Conservation (phyloP, 2,113 vertebrate species). For the Pristiophorus japonicus region DNA sequence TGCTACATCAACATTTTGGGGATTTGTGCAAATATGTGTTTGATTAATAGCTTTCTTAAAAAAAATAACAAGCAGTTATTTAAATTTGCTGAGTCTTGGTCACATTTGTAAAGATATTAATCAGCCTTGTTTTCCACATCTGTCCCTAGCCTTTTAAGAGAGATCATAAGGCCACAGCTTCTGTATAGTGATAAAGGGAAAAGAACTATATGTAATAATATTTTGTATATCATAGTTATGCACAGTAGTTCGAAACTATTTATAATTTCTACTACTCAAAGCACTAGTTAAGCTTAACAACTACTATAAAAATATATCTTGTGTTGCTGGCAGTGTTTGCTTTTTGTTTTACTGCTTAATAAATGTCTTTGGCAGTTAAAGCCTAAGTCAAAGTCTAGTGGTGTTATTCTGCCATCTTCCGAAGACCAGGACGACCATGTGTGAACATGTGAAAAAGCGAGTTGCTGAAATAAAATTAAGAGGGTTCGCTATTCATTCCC, state of each 20-base stretch:
- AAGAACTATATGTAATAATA: not conserved
- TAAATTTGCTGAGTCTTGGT: not conserved
- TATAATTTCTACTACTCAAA: not conserved
- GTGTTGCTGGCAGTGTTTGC: not conserved
- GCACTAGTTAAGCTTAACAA: not conserved
- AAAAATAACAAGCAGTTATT: not conserved
- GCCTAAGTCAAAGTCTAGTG: not conserved
- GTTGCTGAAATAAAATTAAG: not conserved
- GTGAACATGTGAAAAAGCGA: not conserved
- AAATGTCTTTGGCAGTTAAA: not conserved
- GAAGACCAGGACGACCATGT: not conserved
- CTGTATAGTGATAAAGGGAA: not conserved
- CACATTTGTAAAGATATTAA: not conserved
- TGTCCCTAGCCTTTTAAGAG: not conserved
- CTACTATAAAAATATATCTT: not conserved
- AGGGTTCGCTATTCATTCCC: not conserved
- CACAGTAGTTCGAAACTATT: not conserved
- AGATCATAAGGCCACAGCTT: not conserved
- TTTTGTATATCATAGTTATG: not conserved
- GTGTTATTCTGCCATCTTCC: not conserved
- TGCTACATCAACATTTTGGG: not conserved
- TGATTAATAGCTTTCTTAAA: not conserved
- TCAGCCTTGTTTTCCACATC: not conserved
- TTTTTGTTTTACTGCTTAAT: not conserved
- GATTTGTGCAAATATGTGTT: not conserved